Conservation (phyloP, 37 sponge, comb jelly and placozoan species). For the Aplysina aerophoba region DNA sequence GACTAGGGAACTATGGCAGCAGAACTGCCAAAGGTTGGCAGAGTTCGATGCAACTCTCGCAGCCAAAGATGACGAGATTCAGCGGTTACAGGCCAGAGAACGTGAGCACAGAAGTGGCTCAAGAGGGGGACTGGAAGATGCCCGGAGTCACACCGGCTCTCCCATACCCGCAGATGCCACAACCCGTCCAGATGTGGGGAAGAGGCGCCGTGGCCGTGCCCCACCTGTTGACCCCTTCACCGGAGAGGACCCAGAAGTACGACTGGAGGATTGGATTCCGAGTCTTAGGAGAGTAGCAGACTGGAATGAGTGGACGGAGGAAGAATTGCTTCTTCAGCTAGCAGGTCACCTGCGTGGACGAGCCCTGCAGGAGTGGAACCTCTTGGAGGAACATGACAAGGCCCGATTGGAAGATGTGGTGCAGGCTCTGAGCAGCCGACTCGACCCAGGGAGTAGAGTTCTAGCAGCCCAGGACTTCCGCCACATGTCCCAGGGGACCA, state of each 20-base stretch:
- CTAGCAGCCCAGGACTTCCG: slow-evolving; percentile 61
- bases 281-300: neutral
- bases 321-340: slow-evolving; percentile 46
- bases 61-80: slow-evolving; percentile 1
- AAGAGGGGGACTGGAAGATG: too few relatives aligned
- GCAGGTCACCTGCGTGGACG: slow-evolving; percentile 52
- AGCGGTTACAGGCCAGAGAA: neutral
- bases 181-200: too few relatives aligned
- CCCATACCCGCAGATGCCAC: too few relatives aligned
- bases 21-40: slow-evolving; percentile 19
- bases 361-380: slow-evolving; percentile 55
- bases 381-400: slow-evolving; percentile 33
- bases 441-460: slow-evolving; percentile 35
- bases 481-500: slow-evolving; percentile 25
- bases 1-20: neutral
- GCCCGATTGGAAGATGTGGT: neutral
- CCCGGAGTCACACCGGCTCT: too few relatives aligned
- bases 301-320: slow-evolving; percentile 57
- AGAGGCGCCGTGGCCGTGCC: too few relatives aligned
- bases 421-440: neutral
- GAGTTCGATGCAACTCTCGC: slow-evolving; percentile 8
- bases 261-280: too few relatives aligned
- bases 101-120: too few relatives aligned
- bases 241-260: too few relatives aligned
- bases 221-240: too few relatives aligned